phyloP scores from a whole-genome alignment of 2,113 vertebrate genomes.

The Hemiprocne comata region DNA sequence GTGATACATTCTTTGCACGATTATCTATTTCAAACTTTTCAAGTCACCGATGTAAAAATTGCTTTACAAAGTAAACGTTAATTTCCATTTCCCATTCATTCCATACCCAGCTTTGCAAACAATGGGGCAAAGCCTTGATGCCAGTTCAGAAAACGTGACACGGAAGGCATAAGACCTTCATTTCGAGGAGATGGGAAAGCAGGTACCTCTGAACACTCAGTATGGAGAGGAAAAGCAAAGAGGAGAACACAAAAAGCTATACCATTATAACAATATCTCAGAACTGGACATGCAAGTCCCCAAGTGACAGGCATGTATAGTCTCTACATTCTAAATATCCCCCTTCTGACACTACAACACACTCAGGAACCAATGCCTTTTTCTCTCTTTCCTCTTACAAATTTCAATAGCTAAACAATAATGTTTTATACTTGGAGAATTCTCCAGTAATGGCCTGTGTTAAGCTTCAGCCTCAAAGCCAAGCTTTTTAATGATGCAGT shows the following conservation, averaged over 20 bases:
- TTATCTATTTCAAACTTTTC: neutral
- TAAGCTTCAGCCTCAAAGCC: neutral
- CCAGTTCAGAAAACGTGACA: neutral
- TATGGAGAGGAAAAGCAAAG: neutral
- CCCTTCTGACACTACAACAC: neutral
- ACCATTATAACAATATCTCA: neutral
- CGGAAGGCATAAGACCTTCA: neutral
- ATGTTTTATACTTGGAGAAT: neutral
- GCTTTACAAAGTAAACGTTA: neutral
- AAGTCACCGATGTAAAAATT: neutral
- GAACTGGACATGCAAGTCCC: neutral
- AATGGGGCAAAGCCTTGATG: neutral
- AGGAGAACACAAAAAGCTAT: neutral
- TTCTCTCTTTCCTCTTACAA: neutral
- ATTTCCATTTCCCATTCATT: neutral
- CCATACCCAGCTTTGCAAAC: neutral
- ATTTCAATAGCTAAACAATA: neutral
- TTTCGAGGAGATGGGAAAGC: neutral
- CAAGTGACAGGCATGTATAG: neutral
- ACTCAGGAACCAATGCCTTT: neutral
- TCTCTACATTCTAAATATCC: neutral
- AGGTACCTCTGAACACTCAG: neutral
- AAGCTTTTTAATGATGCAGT: neutral
- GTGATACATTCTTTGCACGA: neutral
- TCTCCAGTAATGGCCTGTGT: neutral